Percentiles rank a stretch among this genome's conserved stretches.
Conservation (phyloP, 1,140 invertebrate species). For the Samia ricini region DNA sequence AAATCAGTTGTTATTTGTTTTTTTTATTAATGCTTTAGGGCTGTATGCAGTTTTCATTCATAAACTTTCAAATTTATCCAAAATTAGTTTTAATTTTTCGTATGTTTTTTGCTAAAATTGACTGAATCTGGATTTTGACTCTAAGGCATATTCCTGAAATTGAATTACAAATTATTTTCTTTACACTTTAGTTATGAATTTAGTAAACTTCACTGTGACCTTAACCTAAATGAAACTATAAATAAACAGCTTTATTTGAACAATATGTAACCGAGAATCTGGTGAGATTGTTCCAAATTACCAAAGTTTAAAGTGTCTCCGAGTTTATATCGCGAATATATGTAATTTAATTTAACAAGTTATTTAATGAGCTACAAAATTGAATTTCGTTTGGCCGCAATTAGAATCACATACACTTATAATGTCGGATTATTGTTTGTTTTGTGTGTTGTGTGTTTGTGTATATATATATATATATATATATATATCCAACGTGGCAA, state of each 20-base stretch:
- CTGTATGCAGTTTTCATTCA: too few relatives aligned
- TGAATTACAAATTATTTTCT: neutral
- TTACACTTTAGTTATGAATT: neutral
- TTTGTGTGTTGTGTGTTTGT: too few relatives aligned
- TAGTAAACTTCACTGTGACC: neutral
- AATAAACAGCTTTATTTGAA: neutral
- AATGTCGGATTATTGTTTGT: neutral
- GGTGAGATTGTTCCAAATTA: neutral
- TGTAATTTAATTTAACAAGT: neutral
- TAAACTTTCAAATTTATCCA: too few relatives aligned
- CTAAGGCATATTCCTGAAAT: neutral
- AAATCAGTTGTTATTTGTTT: too few relatives aligned
- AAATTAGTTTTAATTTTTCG: too few relatives aligned
- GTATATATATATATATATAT: too few relatives aligned
- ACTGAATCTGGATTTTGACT: neutral
- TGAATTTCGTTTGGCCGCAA: neutral
- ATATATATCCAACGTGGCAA: too few relatives aligned
- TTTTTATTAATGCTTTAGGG: too few relatives aligned
- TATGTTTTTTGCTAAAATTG: neutral
- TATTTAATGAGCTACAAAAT: neutral
- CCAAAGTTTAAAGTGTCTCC: constrained; percentile 1
- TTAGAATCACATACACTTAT: neutral
- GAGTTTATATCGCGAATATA: neutral
- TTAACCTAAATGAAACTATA: neutral
- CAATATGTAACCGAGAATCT: constrained; percentile 1